Evolutionary conservation across 2,888 invertebrate genomes (phyloP).

Genomic region (Caenorhabditis afra): DNA sequence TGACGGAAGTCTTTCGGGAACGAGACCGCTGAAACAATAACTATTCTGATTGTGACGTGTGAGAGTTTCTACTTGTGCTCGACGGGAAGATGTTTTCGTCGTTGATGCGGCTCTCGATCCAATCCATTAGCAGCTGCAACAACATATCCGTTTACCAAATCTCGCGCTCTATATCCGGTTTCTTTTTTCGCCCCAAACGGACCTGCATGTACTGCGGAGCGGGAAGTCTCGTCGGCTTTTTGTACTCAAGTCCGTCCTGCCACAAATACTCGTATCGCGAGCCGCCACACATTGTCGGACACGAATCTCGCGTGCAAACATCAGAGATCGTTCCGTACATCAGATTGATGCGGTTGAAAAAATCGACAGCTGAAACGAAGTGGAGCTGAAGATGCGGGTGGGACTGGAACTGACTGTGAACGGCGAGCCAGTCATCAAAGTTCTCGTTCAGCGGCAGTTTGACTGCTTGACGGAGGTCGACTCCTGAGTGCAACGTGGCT

Average conservation of each 20-base stretch:
- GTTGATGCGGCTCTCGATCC: constrained; percentile 93
- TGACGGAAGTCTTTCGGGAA: constrained; percentile 90
- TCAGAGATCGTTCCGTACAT: constrained; percentile 90
- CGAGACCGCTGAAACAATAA: constrained; percentile 87
- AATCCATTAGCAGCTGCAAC: constrained; percentile 84
- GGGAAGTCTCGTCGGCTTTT: constrained; percentile 87
- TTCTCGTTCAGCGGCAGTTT: constrained; percentile 88
- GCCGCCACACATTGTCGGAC: constrained; percentile 93
- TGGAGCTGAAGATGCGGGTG: neutral
- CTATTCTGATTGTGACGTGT: neutral
- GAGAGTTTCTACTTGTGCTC: constrained; percentile 39
- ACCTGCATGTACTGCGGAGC: constrained; percentile 88
- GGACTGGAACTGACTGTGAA: constrained; percentile 86
- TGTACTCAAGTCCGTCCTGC: constrained; percentile 88
- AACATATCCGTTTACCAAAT: constrained; percentile 45
- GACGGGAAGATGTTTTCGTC: constrained; percentile 87
- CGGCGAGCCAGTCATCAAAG: constrained; percentile 92
- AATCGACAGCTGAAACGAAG: constrained; percentile 90
- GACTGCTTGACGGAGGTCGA: constrained; percentile 89
- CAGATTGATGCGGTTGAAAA: constrained; percentile 93
- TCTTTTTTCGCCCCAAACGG: constrained; percentile 11
- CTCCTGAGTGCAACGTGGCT: constrained; percentile 91
- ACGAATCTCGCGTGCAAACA: constrained; percentile 88
- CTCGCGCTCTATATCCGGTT: constrained; percentile 6
- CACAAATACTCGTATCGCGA: constrained; percentile 91